Conservation (phyloP, 2,797 vertebrate genomes). For the Fundulus diaphanus region DNA sequence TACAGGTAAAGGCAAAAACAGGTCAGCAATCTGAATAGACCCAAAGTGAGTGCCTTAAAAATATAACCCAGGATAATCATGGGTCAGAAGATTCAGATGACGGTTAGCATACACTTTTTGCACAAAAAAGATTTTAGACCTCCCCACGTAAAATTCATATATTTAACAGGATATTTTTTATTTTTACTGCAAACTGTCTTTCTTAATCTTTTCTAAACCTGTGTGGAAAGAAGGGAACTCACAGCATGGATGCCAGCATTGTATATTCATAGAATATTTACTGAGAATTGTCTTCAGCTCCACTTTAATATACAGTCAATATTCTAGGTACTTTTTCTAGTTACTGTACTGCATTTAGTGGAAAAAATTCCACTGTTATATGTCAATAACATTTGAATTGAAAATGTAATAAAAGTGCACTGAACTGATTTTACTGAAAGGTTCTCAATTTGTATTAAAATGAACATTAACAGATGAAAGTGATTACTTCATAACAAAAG, state of each 20-base stretch:
- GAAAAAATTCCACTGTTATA: not conserved
- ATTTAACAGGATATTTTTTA: not conserved
- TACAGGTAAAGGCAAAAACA: constrained; percentile 4
- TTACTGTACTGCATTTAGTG: not conserved
- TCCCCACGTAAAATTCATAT: not conserved
- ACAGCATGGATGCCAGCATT: not conserved
- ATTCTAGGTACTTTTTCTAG: not conserved
- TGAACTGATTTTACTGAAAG: not conserved
- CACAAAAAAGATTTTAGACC: not conserved
- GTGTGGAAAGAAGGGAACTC: not conserved
- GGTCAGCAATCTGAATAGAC: not conserved
- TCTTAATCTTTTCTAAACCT: not conserved
- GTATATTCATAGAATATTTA: constrained; percentile 2
- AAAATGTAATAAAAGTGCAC: not conserved
- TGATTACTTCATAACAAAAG: too few species aligned
- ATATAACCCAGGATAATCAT: constrained; percentile 1
- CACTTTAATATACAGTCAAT: not conserved
- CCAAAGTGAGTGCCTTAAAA: constrained; percentile 1
- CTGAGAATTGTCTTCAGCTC: not conserved
- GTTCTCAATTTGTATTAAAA: not conserved
- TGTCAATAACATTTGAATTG: too few species aligned
- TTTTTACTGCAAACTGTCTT: not conserved
- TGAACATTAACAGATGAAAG: too few species aligned
- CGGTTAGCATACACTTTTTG: not conserved
- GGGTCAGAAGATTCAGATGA: not conserved